phyloP scores from a whole-genome alignment of 2,113 vertebrate genomes.

The Planiliza haematocheilus region DNA sequence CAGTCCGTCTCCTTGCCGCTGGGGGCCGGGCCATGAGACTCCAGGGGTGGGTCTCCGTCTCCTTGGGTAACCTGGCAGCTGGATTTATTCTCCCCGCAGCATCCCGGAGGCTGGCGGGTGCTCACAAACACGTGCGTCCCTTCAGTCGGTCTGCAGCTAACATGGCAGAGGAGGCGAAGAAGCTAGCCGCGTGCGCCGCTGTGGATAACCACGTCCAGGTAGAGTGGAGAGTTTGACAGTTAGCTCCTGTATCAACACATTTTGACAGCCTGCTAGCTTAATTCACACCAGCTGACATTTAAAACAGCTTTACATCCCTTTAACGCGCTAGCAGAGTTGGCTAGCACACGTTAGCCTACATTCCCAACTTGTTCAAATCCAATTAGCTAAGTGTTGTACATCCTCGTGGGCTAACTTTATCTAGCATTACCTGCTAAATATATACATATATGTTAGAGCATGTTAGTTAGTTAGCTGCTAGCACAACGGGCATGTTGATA shows the following conservation, averaged over 20 bases:
- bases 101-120: conserved; percentile 1
- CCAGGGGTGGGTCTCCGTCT: conserved; percentile 50
- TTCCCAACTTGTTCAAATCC: conserved; percentile 14
- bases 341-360: conserved; percentile 13
- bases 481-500: too few species aligned
- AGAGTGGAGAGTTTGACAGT: not conserved
- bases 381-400: conserved; percentile 15
- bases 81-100: not conserved
- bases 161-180: conserved; percentile 86
- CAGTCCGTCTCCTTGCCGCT: not conserved
- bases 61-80: conserved; percentile 3
- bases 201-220: conserved; percentile 85
- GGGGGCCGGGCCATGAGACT: conserved; percentile 67
- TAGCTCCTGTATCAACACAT: too few species aligned
- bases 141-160: not conserved
- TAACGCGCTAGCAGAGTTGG: conserved; percentile 36
- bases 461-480: too few species aligned
- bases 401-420: not conserved
- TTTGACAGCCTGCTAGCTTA: not conserved
- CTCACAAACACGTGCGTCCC: conserved; percentile 34
- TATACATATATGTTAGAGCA: too few species aligned
- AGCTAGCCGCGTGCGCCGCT: conserved; percentile 79
- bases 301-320: not conserved
- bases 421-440: too few species aligned
- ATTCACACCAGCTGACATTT: not conserved